A percentile compares a stretch with the other conserved stretches of the same genome.
Evolutionary conservation across 2,797 vertebrate genomes (phyloP).

Genomic region (Agapornis canus): DNA sequence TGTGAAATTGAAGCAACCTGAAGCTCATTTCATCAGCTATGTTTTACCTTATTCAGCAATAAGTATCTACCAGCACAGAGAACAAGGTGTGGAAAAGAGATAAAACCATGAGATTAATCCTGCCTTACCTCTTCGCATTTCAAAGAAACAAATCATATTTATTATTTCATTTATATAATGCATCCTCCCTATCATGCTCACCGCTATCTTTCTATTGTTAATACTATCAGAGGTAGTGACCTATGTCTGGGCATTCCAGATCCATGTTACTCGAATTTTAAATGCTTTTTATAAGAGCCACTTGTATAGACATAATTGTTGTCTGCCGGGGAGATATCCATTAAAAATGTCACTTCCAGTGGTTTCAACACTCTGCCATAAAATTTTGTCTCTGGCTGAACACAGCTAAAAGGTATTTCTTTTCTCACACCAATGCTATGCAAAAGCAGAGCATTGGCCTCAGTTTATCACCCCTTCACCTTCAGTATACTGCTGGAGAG

Average conservation of each 20-base stretch:
- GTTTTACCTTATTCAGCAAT: not conserved
- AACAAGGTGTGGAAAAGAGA: not conserved
- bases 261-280: not conserved
- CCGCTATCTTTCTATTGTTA: not conserved
- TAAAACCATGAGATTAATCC: constrained; percentile 8
- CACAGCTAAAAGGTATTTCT: not conserved
- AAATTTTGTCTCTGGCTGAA: not conserved
- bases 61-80: not conserved
- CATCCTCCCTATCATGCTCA: not conserved
- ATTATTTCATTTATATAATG: not conserved
- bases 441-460: not conserved
- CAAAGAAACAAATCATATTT: constrained; percentile 10
- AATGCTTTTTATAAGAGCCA: not conserved
- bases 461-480: not conserved
- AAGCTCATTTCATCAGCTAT: not conserved
- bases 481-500: not conserved
- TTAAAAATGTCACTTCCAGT: not conserved
- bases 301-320: not conserved
- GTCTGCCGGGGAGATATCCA: not conserved
- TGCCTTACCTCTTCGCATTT: not conserved
- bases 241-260: not conserved
- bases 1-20: not conserved
- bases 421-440: not conserved
- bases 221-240: not conserved
- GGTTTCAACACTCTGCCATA: not conserved